phyloP scores from a whole-genome alignment of 2,888 invertebrate genomes.

The Achlya flavicornis region DNA sequence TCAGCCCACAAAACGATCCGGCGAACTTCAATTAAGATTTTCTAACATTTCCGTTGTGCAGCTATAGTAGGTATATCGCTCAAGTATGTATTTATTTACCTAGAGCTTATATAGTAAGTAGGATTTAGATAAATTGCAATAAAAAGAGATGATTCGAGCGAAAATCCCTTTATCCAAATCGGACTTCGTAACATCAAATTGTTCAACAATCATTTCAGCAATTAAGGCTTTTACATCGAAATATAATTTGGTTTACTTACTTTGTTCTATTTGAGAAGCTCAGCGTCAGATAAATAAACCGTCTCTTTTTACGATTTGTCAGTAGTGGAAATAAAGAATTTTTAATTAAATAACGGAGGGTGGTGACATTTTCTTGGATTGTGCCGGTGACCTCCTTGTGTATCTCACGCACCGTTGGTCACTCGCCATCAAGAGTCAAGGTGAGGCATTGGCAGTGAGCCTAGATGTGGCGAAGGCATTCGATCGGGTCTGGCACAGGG shows the following conservation, averaged over 20 bases:
- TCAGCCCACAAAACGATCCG: constrained; percentile 24
- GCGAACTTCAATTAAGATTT: constrained; percentile 36
- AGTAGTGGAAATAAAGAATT: constrained; percentile 35
- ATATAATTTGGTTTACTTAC: constrained; percentile 52
- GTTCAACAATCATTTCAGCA: constrained; percentile 45
- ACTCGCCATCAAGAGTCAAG: no score
- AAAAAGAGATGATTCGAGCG: background rate
- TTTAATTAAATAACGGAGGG: constrained; percentile 40
- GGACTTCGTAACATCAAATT: constrained; percentile 36
- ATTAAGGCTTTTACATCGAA: constrained; percentile 55
- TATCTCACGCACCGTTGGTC: no score
- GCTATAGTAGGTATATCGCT: background rate
- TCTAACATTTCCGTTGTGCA: constrained; percentile 19
- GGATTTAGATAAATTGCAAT: background rate
- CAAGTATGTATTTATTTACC: background rate
- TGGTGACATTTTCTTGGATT: constrained; percentile 40
- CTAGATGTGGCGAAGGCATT: no score
- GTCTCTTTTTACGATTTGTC: constrained; percentile 38
- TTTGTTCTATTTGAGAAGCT: constrained; percentile 36
- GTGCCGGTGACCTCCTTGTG: no score
- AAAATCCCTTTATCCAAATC: background rate
- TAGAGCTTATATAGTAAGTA: background rate
- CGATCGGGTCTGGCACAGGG: no score
- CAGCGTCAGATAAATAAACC: constrained; percentile 39
- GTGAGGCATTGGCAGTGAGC: no score